Evolutionary conservation across 1,140 invertebrate genomes (phyloP).

Genomic region (Drosophila lacertosa): DNA sequence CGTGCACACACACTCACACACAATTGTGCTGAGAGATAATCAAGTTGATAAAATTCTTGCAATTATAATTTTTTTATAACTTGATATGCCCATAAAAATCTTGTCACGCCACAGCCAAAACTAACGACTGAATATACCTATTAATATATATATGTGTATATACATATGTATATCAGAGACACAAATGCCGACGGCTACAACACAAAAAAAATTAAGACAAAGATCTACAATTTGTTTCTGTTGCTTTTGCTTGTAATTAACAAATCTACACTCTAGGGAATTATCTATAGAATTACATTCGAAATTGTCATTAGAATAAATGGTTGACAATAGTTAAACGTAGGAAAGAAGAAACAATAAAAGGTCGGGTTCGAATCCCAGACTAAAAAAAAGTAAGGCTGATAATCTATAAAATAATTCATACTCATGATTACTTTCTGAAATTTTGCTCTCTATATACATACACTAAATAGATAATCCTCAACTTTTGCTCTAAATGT

Average conservation of each 20-base stretch:
- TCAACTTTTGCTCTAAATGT: too few species aligned
- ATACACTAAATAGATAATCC: too few species aligned
- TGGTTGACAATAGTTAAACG: too few species aligned
- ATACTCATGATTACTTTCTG: too few species aligned
- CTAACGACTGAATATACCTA: not conserved
- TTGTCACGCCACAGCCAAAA: not conserved
- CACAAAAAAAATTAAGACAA: not conserved
- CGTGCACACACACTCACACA: not conserved
- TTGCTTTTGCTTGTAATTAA: not conserved
- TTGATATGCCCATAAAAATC: constrained; percentile 6
- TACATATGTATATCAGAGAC: too few species aligned
- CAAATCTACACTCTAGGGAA: not conserved
- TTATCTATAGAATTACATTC: not conserved
- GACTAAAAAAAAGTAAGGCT: too few species aligned
- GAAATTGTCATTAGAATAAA: too few species aligned
- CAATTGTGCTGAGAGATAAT: constrained; percentile 1
- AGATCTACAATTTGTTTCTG: not conserved
- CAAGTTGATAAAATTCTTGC: constrained; percentile 11
- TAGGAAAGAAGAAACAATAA: too few species aligned
- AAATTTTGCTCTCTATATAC: too few species aligned
- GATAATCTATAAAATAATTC: not conserved
- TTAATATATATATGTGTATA: not conserved
- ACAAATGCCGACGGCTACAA: not conserved
- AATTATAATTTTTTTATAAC: constrained; percentile 13
- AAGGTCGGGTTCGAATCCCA: too few species aligned